These are phyloP conservation scores for Pseudois nayaur DNA, from an alignment of 2,113 vertebrate genomes.

Conservation along the genomic window DNA sequence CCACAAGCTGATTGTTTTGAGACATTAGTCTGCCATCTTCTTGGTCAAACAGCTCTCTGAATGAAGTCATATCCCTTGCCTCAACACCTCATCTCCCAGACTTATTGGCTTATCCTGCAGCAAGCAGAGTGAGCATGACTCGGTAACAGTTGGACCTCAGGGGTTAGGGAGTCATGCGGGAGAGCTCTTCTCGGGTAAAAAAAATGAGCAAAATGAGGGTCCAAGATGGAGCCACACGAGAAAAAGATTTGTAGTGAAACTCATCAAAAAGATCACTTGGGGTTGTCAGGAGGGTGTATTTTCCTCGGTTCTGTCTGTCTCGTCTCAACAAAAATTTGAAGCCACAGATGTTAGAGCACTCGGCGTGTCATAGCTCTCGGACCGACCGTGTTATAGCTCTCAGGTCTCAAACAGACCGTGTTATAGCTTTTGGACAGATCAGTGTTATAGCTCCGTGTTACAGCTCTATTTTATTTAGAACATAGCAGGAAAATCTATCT, in stretches of 20 bases:
- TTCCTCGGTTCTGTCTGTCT: neutral
- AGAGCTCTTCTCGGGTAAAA: neutral
- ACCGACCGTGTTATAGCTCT: rapidly evolving
- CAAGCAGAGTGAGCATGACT: neutral
- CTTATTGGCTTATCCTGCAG: neutral
- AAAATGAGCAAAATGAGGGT: neutral
- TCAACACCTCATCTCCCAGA: neutral
- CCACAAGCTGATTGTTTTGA: neutral
- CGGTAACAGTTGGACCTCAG: neutral
- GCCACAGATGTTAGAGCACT: neutral
- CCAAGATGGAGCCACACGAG: neutral
- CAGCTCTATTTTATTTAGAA: neutral
- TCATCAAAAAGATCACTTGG: neutral
- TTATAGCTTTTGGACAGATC: neutral
- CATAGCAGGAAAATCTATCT: neutral
- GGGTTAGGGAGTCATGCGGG: neutral
- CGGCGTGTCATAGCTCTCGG: neutral
- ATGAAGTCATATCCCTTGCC: neutral
- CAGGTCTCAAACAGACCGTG: neutral
- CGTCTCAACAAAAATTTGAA: neutral
- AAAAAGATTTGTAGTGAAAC: neutral
- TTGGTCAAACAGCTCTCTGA: neutral
- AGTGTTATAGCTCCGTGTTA: neutral
- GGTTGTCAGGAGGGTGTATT: neutral
- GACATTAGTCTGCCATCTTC: neutral